These are phyloP conservation scores for Idaea straminata DNA, from an alignment of 2,888 invertebrate species.

Conservation along the genomic window DNA sequence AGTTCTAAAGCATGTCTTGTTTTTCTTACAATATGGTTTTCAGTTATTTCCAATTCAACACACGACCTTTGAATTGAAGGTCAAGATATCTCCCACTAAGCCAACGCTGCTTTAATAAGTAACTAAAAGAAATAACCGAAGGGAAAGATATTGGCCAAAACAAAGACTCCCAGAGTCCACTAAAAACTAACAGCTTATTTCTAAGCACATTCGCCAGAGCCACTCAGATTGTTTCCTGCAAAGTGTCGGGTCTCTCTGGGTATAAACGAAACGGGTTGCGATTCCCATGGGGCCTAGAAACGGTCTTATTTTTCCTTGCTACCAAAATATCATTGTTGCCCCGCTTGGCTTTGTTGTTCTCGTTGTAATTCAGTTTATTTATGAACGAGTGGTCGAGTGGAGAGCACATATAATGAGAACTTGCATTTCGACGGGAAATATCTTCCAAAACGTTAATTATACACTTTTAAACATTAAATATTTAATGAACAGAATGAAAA, in stretches of 20 bases:
- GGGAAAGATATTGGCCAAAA: background rate
- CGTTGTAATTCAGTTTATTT: constrained; percentile 69
- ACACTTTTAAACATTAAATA: constrained; percentile 21
- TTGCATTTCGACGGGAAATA: constrained; percentile 50
- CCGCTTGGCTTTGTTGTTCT: constrained; percentile 53
- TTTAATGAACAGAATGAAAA: constrained; percentile 4
- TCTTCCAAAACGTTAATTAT: constrained; percentile 46
- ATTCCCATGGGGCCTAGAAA: constrained; percentile 68
- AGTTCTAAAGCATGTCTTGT: background rate
- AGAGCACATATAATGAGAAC: constrained; percentile 39
- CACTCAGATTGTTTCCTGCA: constrained; percentile 43
- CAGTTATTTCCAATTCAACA: background rate
- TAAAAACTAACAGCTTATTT: constrained; percentile 27
- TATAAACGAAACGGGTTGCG: constrained; percentile 51
- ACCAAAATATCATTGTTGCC: constrained; percentile 70
- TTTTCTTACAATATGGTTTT: too few species aligned
- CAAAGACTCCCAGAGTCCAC: background rate
- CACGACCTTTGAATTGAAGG: background rate
- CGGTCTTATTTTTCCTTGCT: constrained; percentile 68
- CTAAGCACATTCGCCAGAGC: constrained; percentile 40
- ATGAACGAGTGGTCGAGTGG: constrained; percentile 42
- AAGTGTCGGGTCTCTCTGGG: constrained; percentile 45
- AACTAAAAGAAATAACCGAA: background rate
- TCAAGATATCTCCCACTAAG: background rate
- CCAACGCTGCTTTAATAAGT: background rate